A percentile compares a stretch with the other conserved stretches of the same genome.
Evolutionary conservation across 2,888 invertebrate species (phyloP).

Genomic region (Caenorhabditis sp.): DNA sequence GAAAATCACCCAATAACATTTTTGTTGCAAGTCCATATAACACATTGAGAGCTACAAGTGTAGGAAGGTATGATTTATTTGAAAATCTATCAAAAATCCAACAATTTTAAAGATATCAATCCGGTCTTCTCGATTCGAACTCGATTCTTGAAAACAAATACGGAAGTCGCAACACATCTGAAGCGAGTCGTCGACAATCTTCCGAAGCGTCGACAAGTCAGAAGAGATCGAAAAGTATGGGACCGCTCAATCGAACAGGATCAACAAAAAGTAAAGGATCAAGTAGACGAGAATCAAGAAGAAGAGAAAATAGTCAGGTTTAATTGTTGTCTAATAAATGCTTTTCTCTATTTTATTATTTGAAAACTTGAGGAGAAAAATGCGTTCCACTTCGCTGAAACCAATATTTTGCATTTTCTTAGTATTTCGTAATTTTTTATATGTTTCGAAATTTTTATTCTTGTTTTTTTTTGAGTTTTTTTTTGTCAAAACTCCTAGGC

Average conservation of each 20-base stretch:
- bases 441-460: no score
- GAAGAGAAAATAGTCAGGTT: constrained; percentile 55
- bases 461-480: no score
- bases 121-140: constrained; percentile 37
- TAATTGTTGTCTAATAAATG: constrained; percentile 6
- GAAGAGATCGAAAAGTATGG: constrained; percentile 54
- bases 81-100: not conserved
- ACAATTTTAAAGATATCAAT: constrained; percentile 34
- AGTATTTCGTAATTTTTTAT: no score
- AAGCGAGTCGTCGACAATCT: constrained; percentile 37
- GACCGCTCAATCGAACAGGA: constrained; percentile 48
- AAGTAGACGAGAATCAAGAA: constrained; percentile 12
- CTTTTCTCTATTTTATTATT: not conserved
- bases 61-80: constrained; percentile 15
- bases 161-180: constrained; percentile 32
- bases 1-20: constrained; percentile 49
- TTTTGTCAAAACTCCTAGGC: no score
- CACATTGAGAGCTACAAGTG: constrained; percentile 62
- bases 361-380: not conserved
- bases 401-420: no score
- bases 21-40: constrained; percentile 70
- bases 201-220: constrained; percentile 40
- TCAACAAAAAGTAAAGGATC: constrained; percentile 42
- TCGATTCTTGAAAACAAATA: constrained; percentile 42
- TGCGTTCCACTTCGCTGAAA: no score